Conservation (phyloP, 2,888 invertebrate genomes). For the Agrotis puta region DNA sequence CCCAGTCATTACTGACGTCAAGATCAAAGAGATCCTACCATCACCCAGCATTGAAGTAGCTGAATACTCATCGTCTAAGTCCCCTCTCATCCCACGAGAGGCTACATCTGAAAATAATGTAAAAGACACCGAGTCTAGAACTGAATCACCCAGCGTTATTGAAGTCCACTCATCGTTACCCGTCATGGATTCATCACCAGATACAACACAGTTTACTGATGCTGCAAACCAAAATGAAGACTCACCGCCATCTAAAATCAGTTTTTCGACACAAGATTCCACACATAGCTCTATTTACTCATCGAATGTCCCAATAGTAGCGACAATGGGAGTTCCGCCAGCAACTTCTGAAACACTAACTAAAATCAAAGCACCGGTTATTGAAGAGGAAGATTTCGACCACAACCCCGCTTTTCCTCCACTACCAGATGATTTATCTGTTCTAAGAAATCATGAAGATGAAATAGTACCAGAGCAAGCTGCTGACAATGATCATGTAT, state of each 20-base stretch:
- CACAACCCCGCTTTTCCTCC: slow-evolving; percentile 89
- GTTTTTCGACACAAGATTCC: slow-evolving; percentile 82
- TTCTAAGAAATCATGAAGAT: slow-evolving; percentile 83
- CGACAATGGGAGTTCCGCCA: slow-evolving; percentile 75
- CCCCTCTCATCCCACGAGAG: slow-evolving; percentile 85
- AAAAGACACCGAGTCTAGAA: slow-evolving; percentile 69
- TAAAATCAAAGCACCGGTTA: slow-evolving; percentile 78
- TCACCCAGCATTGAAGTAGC: slow-evolving; percentile 82
- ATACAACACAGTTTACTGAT: slow-evolving; percentile 67
- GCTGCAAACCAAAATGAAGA: slow-evolving; percentile 71
- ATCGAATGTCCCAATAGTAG: slow-evolving; percentile 76
- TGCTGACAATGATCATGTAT: slow-evolving; percentile 72
- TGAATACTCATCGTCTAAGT: slow-evolving; percentile 85
- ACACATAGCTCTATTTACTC: slow-evolving; percentile 80
- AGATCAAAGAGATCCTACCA: slow-evolving; percentile 86
- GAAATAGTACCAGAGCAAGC: slow-evolving; percentile 81
- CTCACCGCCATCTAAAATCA: slow-evolving; percentile 82
- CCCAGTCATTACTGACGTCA: slow-evolving; percentile 85
- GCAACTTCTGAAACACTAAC: slow-evolving; percentile 67
- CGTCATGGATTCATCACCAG: slow-evolving; percentile 62
- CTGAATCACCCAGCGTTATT: slow-evolving; percentile 75
- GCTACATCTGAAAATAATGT: slow-evolving; percentile 81
- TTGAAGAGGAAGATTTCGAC: slow-evolving; percentile 87
- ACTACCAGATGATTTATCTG: slow-evolving; percentile 85
- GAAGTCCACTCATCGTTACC: slow-evolving; percentile 73